Evolutionary conservation across 1,140 invertebrate species (phyloP).

Genomic region (Neelides sp.): DNA sequence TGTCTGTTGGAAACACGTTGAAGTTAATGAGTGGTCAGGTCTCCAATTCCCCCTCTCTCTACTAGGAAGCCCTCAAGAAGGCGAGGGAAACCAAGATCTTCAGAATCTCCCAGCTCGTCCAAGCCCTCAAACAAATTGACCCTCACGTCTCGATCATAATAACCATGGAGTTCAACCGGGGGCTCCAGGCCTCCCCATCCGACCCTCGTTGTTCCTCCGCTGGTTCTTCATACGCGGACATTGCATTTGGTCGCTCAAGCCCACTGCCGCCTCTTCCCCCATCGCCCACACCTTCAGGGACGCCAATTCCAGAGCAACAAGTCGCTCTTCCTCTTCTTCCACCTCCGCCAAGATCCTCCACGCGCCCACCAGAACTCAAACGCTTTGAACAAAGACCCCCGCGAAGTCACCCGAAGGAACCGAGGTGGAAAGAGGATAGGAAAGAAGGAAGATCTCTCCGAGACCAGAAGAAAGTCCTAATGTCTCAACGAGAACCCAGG

Average conservation of each 20-base stretch:
- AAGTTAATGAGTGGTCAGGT: no score
- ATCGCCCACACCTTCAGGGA: not conserved
- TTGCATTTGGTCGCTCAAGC: conserved; percentile 41
- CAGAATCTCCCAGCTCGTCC: not conserved
- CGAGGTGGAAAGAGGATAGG: not conserved
- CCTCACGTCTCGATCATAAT: not conserved
- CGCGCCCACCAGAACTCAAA: no score
- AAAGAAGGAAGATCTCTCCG: not conserved
- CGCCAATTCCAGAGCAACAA: conserved; percentile 1
- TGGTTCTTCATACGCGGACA: conserved; percentile 42
- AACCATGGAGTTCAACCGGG: not conserved
- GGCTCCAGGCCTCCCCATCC: not conserved
- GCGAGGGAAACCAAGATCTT: no score
- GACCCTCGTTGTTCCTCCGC: conserved; percentile 30
- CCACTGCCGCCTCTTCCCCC: conserved; percentile 33
- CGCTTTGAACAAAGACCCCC: conserved; percentile 1
- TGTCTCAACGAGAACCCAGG: not conserved
- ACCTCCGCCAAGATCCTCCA: not conserved
- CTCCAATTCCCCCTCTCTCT: no score
- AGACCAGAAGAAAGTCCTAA: not conserved
- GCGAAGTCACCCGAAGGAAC: not conserved
- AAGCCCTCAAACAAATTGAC: not conserved
- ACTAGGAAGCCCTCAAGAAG: no score
- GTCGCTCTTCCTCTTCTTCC: not conserved
- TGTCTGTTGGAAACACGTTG: no score